Conservation (phyloP, 2,797 vertebrate genomes). For the Melanotaenia nigrans region DNA sequence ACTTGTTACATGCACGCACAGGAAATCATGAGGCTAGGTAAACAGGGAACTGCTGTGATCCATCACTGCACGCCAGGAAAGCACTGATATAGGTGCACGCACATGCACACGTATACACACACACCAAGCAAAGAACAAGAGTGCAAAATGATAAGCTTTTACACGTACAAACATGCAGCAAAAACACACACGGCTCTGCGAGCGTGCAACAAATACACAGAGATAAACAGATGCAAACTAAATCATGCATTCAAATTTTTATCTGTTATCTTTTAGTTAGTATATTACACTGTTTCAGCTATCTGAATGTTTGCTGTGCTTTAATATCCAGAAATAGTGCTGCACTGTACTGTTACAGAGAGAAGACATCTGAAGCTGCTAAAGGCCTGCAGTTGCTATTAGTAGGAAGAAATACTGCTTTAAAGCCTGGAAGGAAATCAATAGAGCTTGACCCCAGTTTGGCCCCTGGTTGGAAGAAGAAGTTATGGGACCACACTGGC, state of each 20-base stretch:
- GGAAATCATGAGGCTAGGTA: conserved; percentile 98
- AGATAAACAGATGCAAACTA: conserved; percentile 47
- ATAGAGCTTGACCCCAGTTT: conserved; percentile 80
- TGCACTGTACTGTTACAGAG: conserved; percentile 32
- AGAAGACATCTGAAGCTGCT: conserved; percentile 44
- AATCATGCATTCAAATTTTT: conserved; percentile 33
- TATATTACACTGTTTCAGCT: conserved; percentile 5
- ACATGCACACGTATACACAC: conserved; percentile 26
- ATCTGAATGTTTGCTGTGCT: conserved; percentile 11
- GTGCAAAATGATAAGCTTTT: conserved; percentile 44
- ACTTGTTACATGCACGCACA: conserved; percentile 93
- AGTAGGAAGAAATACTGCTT: conserved; percentile 78
- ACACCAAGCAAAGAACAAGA: conserved; percentile 26
- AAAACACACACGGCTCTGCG: conserved; percentile 28
- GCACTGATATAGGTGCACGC: conserved; percentile 54
- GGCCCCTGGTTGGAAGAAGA: conserved; percentile 75
- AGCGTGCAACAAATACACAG: conserved; percentile 22
- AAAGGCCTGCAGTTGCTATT: conserved; percentile 60
- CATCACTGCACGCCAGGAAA: conserved; percentile 82
- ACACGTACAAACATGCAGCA: conserved; percentile 28
- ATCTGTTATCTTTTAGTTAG: conserved; percentile 25
- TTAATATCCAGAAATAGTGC: conserved; percentile 41
- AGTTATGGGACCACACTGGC: conserved; percentile 75
- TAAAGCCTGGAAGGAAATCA: conserved; percentile 76
- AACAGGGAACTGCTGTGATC: conserved; percentile 91